Base-by-base conservation (phyloP, 2,113 vertebrate genomes). In the Eptesicus fuscus region DNA sequence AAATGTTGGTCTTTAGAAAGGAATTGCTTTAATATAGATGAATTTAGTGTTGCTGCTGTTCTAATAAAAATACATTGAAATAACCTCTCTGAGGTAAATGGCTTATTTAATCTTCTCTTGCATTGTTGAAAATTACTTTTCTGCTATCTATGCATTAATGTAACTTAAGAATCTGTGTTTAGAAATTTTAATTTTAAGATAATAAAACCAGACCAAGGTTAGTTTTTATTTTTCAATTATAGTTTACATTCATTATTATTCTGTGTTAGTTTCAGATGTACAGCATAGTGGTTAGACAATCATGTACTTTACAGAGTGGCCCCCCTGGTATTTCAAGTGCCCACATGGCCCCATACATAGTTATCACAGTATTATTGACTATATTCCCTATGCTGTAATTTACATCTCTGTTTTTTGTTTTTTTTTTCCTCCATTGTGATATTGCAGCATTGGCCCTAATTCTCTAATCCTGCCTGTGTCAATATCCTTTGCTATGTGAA, bases 61-160 rank as follows among this genome's bases (percentile, higher is more conserved):
- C 49, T 42, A 49, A 85, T 91, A 94, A 73, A 95, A 88, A 84
- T 30, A 61, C 5, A 44, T n/a, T 49, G 71, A 84, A 70, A 90
- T 93, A 77, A 92, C 47, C 56, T 42, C 35, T 93, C 35, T 92
- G 85, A 88, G 16, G 56, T 47, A 80, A 78, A 85, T n/a, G 73
- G 71, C 47, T 96, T 95, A 42, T 76, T 85, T 88, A 63, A 79
- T 92, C 18, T 51, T 95, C 76, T 70, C 67, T 87, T 89, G 37
- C 30, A 30, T 61, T 80, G 16, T 83, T 84, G 86, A 77, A 91
- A 96, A 91, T 49, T 47, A 79, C 78, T 90, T 59, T 83, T 91
- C 25, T 94, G 42, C 44, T 89, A 25, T 67, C 5, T 44, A 91
- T 87, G 92, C 56, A 94, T 90, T 91, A 88, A 93, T 73, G 91